phyloP scores from a whole-genome alignment of 2,797 vertebrate species.

The Gallinago nigripennis region DNA sequence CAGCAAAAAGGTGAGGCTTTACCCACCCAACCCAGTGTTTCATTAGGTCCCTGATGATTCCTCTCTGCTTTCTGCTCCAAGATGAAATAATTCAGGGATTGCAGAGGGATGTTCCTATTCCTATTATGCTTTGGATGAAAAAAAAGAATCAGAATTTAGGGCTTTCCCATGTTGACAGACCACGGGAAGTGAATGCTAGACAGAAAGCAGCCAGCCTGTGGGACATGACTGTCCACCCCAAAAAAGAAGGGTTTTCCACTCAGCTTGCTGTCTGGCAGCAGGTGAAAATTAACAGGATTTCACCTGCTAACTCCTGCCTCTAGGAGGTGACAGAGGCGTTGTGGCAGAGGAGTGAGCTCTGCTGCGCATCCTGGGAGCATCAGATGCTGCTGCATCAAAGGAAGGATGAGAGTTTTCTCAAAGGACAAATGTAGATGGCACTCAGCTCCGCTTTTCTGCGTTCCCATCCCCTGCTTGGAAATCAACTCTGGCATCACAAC shows the following conservation, averaged over 20 bases:
- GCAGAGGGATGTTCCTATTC: not conserved
- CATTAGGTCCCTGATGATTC: not conserved
- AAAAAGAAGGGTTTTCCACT: not conserved
- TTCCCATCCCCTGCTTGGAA: not conserved
- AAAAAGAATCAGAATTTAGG: not conserved
- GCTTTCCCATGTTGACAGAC: not conserved
- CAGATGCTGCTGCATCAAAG: not conserved
- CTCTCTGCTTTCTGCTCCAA: not conserved
- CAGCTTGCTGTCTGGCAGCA: not conserved
- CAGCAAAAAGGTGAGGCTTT: not conserved
- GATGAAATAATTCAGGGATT: not conserved
- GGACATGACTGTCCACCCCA: not conserved
- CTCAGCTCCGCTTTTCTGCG: not conserved
- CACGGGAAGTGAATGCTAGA: not conserved
- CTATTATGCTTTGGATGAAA: not conserved
- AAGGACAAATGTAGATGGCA: not conserved
- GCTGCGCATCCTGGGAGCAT: not conserved
- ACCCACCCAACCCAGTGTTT: not conserved
- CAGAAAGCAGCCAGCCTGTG: not conserved
- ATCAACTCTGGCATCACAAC: not conserved
- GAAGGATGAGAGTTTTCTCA: not conserved
- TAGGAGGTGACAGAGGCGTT: not conserved
- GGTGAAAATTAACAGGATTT: not conserved
- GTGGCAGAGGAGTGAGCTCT: not conserved
- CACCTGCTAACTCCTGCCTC: not conserved